These are phyloP conservation scores for Sarcophaga bullata DNA, from an alignment of 1,140 invertebrate species.

Conservation along the genomic window DNA sequence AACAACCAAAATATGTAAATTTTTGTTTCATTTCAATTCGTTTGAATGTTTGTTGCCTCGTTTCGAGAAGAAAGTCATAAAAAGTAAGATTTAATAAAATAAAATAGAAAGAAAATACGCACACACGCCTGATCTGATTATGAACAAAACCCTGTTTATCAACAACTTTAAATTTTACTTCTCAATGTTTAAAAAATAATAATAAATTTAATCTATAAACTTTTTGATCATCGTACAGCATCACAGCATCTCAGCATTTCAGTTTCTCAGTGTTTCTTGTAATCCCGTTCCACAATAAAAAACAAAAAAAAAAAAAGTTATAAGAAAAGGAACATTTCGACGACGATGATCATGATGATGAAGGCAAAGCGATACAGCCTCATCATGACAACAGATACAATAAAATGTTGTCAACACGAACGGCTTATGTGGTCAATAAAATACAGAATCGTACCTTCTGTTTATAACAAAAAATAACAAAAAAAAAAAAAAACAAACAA, in stretches of 20 bases:
- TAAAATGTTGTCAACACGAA: conserved; percentile 40
- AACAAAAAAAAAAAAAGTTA: background rate
- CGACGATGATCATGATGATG: background rate
- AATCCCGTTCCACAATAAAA: conserved; percentile 24
- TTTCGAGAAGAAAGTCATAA: conserved; percentile 35
- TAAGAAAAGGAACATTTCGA: too few relatives aligned
- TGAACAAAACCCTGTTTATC: conserved; percentile 21
- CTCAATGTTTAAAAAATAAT: background rate
- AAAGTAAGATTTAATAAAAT: conserved; percentile 36
- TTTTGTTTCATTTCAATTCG: conserved; percentile 27
- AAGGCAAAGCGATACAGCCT: background rate
- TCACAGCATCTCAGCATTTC: too few relatives aligned
- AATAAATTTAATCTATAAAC: background rate
- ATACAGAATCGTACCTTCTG: conserved; percentile 37
- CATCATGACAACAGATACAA: conserved; percentile 13
- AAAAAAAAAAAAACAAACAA: background rate
- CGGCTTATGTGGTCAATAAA: conserved; percentile 40
- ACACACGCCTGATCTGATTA: background rate
- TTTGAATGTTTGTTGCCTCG: background rate
- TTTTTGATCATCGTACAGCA: conserved; percentile 17
- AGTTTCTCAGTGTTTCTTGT: conserved; percentile 23
- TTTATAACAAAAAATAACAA: conserved; percentile 29
- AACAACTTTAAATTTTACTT: conserved; percentile 16
- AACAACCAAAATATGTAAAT: conserved; percentile 37
- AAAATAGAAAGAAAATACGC: background rate